A percentile compares a stretch with the other conserved stretches of the same genome.
phyloP scores from a whole-genome alignment of 2,888 invertebrate species.

The Steinernema hermaphroditum region DNA sequence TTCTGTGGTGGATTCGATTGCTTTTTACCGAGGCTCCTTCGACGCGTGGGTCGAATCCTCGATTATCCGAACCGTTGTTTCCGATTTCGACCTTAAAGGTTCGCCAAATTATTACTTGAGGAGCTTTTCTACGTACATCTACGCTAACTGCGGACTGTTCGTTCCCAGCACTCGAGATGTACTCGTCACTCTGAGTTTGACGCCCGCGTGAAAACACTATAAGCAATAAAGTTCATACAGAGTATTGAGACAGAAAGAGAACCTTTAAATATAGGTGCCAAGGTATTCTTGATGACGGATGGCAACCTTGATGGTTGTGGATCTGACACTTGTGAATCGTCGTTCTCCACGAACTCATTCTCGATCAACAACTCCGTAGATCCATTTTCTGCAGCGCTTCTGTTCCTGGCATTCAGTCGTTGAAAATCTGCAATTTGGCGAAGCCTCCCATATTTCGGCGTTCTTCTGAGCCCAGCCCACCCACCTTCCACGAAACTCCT shows the following conservation, averaged over 20 bases:
- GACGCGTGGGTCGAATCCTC: not conserved
- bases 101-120: not conserved
- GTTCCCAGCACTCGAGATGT: not conserved
- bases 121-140: not conserved
- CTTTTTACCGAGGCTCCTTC: not conserved
- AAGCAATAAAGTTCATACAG: not conserved
- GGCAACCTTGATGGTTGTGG: slow-evolving; percentile 33
- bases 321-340: slow-evolving; percentile 34
- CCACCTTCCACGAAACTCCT: slow-evolving; percentile 5
- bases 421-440: not conserved
- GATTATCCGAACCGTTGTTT: slow-evolving; percentile 2
- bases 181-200: not conserved
- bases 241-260: not conserved
- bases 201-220: not conserved
- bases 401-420: not conserved
- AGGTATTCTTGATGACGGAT: slow-evolving; percentile 29
- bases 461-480: too few species aligned
- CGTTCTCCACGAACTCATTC: slow-evolving; percentile 20
- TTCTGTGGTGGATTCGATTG: not conserved
- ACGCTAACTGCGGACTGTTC: not conserved
- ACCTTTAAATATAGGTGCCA: not conserved
- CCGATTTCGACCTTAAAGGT: not conserved
- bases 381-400: not conserved
- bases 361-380: slow-evolving; percentile 7
- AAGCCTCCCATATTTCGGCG: too few species aligned